A percentile compares a stretch with the other conserved stretches of the same genome.
These are phyloP conservation scores for Montipora sp. DNA, from an alignment of 64 coral and sea anemone genomes.

Conservation along the genomic window DNA sequence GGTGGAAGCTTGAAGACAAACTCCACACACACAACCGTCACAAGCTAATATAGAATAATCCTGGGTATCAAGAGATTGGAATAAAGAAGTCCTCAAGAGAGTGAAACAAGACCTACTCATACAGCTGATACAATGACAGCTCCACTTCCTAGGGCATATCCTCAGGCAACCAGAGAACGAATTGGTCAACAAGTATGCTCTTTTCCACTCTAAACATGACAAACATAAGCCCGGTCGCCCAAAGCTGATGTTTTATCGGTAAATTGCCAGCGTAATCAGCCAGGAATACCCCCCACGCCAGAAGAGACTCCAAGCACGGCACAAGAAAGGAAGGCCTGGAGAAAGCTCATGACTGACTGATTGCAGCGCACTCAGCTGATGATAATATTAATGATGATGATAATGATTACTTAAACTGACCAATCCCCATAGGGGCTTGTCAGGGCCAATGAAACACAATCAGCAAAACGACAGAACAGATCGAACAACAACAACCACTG, in stretches of 20 bases:
- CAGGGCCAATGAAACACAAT: too few species aligned
- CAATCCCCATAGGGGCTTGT: too few species aligned
- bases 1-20: not conserved
- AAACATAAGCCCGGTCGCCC: not conserved
- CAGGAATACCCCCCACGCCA: not conserved
- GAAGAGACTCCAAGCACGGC: not conserved
- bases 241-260: not conserved
- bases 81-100: not conserved
- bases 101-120: not conserved
- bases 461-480: too few species aligned
- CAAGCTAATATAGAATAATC: not conserved
- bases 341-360: not conserved
- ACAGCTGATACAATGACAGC: not conserved
- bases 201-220: not conserved
- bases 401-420: too few species aligned
- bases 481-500: too few species aligned
- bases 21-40: not conserved
- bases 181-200: not conserved
- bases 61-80: not conserved
- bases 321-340: not conserved
- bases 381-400: too few species aligned
- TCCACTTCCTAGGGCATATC: slow-evolving; percentile 14
- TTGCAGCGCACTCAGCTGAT: too few species aligned
- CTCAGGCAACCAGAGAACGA: slow-evolving; percentile 17
- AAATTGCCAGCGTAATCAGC: slow-evolving; percentile 6